Evolutionary conservation across 2,113 vertebrate genomes (phyloP), one percentile per base, ranked within the genome.

Genomic region (Plectropomus leopardus): DNA sequence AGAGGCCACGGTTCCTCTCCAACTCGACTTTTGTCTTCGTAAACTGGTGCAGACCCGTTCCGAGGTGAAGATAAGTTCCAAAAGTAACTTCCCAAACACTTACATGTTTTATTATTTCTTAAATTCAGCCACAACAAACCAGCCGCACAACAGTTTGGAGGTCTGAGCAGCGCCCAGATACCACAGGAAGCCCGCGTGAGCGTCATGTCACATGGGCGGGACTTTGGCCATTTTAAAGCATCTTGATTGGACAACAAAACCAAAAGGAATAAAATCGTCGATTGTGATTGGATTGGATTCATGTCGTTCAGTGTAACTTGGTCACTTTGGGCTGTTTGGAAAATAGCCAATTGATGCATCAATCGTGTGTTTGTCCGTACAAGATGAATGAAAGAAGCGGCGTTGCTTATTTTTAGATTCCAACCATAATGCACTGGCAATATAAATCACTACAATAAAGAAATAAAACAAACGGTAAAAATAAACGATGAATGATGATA

Each of bases 161-260:
- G 6, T 84, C 36, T 50, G 34, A 84, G 9, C 78, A 80, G 77
- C 83, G 80, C 79, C 86, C 83, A 73, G 71, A 78, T 82, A 1
- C 70, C 61, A 90, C 92, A 93, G 92, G 94, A 95, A 94, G 92
- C 92, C 91, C 94, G 94, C 93, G 47, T 80, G 7, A 83, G 70
- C 77, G 88, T 91, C 87, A 89, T 69, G 45, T 47, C 15, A 4
- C 0, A 1, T n/a, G 72, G 92, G 93, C 77, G 87, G 88, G 79
- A 65, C 69, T 70, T 79, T n/a, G 23, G 36, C 2, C 5, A n/a
- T 34, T 8, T 66, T 55, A 6, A 4, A 4, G 4, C 4, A 1
- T 7, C 71, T 0, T 90, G 69, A 93, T 93, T 94, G 92, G 92
- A 8, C 24, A 65, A 14, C 1, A 13, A 7, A 40, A 23, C 11